Evolutionary conservation across 1,140 invertebrate species (phyloP).

Genomic region (Scylla paramamosain): DNA sequence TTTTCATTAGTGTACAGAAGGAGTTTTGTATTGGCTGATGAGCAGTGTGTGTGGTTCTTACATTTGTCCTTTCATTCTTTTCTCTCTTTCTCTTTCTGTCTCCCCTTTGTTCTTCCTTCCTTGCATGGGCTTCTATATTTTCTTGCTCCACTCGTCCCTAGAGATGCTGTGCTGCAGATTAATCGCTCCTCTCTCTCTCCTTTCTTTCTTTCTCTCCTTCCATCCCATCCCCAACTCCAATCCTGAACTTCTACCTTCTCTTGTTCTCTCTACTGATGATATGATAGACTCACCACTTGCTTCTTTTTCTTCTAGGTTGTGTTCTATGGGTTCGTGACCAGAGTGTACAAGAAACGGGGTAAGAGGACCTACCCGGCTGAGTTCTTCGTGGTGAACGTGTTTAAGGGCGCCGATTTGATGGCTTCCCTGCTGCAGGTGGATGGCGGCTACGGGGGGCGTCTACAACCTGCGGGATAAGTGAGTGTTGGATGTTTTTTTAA

Average conservation of each 20-base stretch:
- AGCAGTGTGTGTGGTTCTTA: background rate
- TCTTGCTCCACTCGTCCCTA: background rate
- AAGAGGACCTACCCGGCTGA: slow-evolving; percentile 67
- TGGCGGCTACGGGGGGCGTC: slow-evolving; percentile 74
- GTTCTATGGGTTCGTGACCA: slow-evolving; percentile 70
- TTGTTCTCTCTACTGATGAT: too few relatives aligned
- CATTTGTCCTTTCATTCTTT: background rate
- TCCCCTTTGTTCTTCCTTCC: background rate
- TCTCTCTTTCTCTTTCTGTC: background rate
- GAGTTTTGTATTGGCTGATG: too few relatives aligned
- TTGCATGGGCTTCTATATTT: background rate
- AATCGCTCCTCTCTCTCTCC: background rate
- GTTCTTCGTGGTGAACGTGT: slow-evolving; percentile 77
- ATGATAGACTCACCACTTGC: too few relatives aligned
- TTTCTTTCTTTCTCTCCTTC: background rate
- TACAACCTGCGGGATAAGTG: slow-evolving; percentile 77
- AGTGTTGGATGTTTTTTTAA: slow-evolving; percentile 50
- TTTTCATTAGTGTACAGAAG: too few relatives aligned
- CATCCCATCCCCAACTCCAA: slow-evolving; percentile 33
- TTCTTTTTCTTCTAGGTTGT: slow-evolving; percentile 54
- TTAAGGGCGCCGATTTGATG: slow-evolving; percentile 76
- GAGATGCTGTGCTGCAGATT: too few relatives aligned
- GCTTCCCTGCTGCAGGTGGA: slow-evolving; percentile 71
- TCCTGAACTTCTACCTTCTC: too few relatives aligned
- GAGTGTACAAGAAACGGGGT: slow-evolving; percentile 62